Evolutionary conservation across 2,797 vertebrate genomes (phyloP).

Genomic region (Carduelis carduelis): DNA sequence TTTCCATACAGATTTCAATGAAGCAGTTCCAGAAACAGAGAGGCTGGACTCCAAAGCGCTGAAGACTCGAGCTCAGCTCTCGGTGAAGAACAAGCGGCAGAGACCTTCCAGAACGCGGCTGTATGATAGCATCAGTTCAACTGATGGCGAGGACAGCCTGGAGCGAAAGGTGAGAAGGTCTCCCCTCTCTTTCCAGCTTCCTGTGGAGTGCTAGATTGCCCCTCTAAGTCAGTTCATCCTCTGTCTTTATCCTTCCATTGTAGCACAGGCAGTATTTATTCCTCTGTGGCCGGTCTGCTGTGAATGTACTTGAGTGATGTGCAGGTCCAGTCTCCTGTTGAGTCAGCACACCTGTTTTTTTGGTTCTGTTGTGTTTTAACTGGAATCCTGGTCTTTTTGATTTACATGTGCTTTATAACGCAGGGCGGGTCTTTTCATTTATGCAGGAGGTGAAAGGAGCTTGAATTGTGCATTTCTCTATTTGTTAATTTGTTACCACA

Average conservation of each 20-base stretch:
- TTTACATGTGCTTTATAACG: neutral
- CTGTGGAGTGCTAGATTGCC: neutral
- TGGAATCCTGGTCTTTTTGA: neutral
- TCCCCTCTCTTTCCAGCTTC: neutral
- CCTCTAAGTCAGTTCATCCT: neutral
- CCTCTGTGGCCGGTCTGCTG: neutral
- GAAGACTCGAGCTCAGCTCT: conserved; percentile 80
- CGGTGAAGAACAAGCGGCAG: conserved; percentile 79
- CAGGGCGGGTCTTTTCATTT: neutral
- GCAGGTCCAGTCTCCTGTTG: neutral
- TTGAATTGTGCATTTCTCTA: neutral
- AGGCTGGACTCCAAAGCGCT: conserved; percentile 79
- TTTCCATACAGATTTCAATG: conserved; percentile 71
- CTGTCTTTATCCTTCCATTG: neutral
- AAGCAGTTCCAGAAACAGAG: conserved; percentile 81
- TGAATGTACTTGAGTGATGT: neutral
- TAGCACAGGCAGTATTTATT: conserved; percentile 12
- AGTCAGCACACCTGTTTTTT: neutral
- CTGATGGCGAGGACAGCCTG: conserved; percentile 85
- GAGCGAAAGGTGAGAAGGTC: conserved; percentile 77
- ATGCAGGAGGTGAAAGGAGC: neutral
- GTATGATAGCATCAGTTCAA: conserved; percentile 82
- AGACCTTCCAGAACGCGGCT: conserved; percentile 72
- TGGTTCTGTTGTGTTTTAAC: neutral
- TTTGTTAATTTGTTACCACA: neutral